Evolutionary conservation across 2,888 invertebrate genomes (phyloP).

Genomic region (Melanostoma scalare): DNA sequence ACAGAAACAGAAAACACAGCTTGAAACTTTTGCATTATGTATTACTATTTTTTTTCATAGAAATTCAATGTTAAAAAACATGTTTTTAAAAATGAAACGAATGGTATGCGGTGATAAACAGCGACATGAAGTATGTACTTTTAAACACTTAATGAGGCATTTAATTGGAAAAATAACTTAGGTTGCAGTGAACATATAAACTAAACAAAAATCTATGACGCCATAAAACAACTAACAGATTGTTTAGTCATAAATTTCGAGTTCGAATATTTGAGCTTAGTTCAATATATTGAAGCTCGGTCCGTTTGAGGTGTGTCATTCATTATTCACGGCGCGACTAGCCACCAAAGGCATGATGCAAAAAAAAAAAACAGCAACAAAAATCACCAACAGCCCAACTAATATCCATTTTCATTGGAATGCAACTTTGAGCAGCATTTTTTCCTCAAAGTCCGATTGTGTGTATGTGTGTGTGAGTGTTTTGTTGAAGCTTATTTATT

Average conservation of each 20-base stretch:
- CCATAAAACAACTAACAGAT: constrained; percentile 22
- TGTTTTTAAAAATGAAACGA: constrained; percentile 12
- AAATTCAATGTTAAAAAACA: constrained; percentile 1
- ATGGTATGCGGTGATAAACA: constrained; percentile 16
- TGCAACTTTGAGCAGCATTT: constrained; percentile 51
- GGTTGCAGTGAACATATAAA: background rate
- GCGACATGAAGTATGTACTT: constrained; percentile 33
- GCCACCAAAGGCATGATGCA: constrained; percentile 17
- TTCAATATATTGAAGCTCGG: constrained; percentile 30
- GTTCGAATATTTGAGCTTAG: constrained; percentile 28
- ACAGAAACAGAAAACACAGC: background rate
- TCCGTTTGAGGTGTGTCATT: constrained; percentile 54
- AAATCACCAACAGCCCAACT: constrained; percentile 1
- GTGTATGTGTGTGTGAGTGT: background rate
- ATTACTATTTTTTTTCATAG: background rate
- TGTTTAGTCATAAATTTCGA: constrained; percentile 39
- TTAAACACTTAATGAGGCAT: constrained; percentile 50
- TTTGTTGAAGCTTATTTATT: constrained; percentile 22
- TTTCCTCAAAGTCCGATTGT: constrained; percentile 19
- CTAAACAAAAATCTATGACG: constrained; percentile 32
- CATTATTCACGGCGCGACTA: constrained; percentile 45
- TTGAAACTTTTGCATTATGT: background rate
- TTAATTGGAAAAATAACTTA: constrained; percentile 39
- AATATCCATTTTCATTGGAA: constrained; percentile 49
- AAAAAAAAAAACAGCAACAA: background rate